Percentiles rank a stretch among this genome's conserved stretches.
Conservation (phyloP, 2,888 invertebrate genomes). For the Cataglyphis rosenhaueri region DNA sequence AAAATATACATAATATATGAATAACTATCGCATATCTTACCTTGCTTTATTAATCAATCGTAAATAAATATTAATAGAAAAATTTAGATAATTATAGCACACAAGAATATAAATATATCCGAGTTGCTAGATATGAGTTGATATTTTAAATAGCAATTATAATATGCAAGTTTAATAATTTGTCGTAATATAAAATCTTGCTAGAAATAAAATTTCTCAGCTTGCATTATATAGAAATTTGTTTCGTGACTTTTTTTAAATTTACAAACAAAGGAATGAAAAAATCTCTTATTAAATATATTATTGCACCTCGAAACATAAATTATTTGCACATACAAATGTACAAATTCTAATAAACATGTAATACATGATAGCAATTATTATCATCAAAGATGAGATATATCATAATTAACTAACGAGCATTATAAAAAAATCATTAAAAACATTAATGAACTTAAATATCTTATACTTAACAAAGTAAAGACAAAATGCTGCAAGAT, state of each 20-base stretch:
- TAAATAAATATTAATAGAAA: constrained; percentile 51
- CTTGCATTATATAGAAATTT: not conserved
- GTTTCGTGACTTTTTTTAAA: constrained; percentile 2
- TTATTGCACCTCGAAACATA: constrained; percentile 50
- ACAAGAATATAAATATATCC: constrained; percentile 12
- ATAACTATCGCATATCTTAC: constrained; percentile 7
- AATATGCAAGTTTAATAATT: constrained; percentile 19
- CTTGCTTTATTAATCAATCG: not conserved
- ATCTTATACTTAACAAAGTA: constrained; percentile 32
- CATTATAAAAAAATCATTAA: constrained; percentile 33
- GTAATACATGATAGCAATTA: constrained; percentile 7
- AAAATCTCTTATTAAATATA: constrained; percentile 15
- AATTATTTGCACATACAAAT: constrained; percentile 31
- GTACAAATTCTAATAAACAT: not conserved
- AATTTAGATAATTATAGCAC: constrained; percentile 25
- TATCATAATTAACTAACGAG: constrained; percentile 25
- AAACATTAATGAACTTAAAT: constrained; percentile 17
- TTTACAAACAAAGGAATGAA: not conserved
- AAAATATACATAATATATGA: constrained; percentile 5
- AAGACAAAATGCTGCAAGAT: constrained; percentile 28
- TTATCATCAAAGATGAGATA: not conserved
- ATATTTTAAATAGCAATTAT: constrained; percentile 12
- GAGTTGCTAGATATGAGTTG: not conserved
- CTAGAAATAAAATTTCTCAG: constrained; percentile 20
- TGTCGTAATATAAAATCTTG: constrained; percentile 14